Base-by-base conservation (phyloP, 2,888 invertebrate species). In the Phortica magna region DNA sequence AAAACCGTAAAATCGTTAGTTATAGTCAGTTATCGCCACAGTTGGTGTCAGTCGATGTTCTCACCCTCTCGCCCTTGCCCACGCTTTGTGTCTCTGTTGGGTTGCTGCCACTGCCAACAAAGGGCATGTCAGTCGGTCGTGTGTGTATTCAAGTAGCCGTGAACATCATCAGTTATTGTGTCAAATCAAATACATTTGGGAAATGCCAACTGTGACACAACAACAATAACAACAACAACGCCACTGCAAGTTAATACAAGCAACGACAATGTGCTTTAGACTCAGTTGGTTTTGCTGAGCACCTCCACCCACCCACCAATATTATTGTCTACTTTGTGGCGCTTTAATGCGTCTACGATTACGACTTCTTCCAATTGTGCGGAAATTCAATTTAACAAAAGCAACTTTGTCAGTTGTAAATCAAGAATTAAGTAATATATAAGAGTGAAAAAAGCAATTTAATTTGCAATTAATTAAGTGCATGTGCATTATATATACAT, bases 121-220 rank as follows among this genome's bases (percentile, higher is more conserved):
- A 31, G 31, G 31, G 31, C 31, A 31, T 31, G 48, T 48, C 14
- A 61, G 19, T 17, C 19, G 61, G 7, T 61, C 19, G 68, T 43
- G n/a, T 43, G 68, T 68, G 43, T 17, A 43, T 42, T 73, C 73
- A 73, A 73, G 73, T 73, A 61, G 41, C 43, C 73, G 73, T 59
- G 57, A 57, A 76, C 76, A 79, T 82, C 81, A 81, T 82, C 82
- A 81, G 81, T 82, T 82, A 78, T 78, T 76, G 78, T 80, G 75
- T 83, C 81, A 83, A 83, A 78, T 79, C 74, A 78, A 79, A 78
- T 85, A 74, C 83, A 79, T 80, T 77, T 74, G 86, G 83, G 82
- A 84, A 76, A 78, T 73, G 57, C 48, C 48, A 17, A 59, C 61
- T 42, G 42, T 39, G 39, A 68, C 68, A 68, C 43, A 48, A 48